Percentiles rank a stretch among this genome's conserved stretches.
phyloP scores from a whole-genome alignment of 92 coral and sea anemone species.

The Metridium senile region DNA sequence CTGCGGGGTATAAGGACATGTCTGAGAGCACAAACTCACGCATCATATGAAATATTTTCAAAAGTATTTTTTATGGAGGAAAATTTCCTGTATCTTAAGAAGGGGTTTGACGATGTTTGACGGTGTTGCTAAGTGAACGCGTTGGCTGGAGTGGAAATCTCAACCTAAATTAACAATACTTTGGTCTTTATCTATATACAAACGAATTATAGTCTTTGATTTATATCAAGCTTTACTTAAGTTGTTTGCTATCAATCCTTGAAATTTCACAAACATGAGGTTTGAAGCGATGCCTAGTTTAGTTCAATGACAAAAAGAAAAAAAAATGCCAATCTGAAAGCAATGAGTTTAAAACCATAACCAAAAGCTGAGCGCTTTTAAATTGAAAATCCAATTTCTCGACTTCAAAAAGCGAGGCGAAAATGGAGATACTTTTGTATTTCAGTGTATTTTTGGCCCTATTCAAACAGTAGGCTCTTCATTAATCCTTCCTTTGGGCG shows the following conservation, averaged over 20 bases:
- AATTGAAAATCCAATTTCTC: neutral
- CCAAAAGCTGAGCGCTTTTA: neutral
- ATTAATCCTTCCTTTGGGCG: constrained; percentile 27
- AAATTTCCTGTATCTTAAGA: too few species aligned
- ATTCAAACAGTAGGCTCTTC: constrained; percentile 11
- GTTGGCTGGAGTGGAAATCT: neutral
- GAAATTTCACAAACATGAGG: neutral
- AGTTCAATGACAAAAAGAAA: neutral
- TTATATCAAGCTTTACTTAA: neutral
- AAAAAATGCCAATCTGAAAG: neutral
- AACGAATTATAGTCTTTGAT: neutral
- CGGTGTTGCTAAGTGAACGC: neutral
- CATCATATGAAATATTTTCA: neutral
- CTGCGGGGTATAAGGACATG: constrained; percentile 3
- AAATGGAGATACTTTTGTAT: neutral
- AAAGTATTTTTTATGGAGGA: neutral
- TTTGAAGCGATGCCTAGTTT: neutral
- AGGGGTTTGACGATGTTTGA: too few species aligned
- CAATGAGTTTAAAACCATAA: neutral
- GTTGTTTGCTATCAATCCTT: constrained; percentile 6
- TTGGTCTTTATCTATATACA: constrained; percentile 4
- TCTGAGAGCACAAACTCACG: neutral
- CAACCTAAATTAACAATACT: neutral
- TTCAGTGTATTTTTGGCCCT: neutral
- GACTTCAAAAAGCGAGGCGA: neutral